Evolutionary conservation across 2,888 invertebrate species (phyloP).

Genomic region (Mechanitis messenoides): DNA sequence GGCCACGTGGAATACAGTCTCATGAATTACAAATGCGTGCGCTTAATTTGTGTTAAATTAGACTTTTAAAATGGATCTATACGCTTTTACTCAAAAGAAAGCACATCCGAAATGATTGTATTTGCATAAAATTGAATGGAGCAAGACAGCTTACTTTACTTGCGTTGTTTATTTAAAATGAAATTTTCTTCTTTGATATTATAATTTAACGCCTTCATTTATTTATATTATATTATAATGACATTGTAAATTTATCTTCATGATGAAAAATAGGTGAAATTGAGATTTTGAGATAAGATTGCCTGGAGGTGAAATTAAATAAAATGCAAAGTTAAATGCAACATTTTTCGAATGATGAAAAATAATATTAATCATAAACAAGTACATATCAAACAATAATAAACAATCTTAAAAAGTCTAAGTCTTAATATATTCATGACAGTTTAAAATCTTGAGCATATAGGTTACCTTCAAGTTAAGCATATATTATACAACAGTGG

Average conservation of each 20-base stretch:
- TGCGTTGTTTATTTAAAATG: conserved; percentile 27
- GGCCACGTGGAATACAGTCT: conserved; percentile 38
- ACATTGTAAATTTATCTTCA: conserved; percentile 16
- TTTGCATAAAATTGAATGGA: conserved; percentile 53
- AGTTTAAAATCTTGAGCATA: too few species aligned
- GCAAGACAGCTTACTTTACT: conserved; percentile 34
- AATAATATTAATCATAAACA: background rate
- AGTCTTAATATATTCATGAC: too few species aligned
- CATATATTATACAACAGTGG: too few species aligned
- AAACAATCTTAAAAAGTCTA: too few species aligned
- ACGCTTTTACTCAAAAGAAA: conserved; percentile 35
- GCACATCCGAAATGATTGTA: conserved; percentile 37
- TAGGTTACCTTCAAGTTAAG: too few species aligned
- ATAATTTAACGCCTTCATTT: conserved; percentile 22
- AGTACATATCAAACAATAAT: too few species aligned
- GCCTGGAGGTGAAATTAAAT: background rate
- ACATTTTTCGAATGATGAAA: background rate
- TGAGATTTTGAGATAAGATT: conserved; percentile 9
- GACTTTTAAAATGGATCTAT: conserved; percentile 50
- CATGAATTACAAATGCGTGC: conserved; percentile 56
- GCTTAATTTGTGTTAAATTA: conserved; percentile 61
- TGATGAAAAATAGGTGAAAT: conserved; percentile 18
- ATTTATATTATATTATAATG: conserved; percentile 15
- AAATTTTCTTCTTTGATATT: conserved; percentile 23
- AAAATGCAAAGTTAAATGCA: background rate